Base-by-base conservation (phyloP, 2,797 vertebrate species). In the Channa striata region DNA sequence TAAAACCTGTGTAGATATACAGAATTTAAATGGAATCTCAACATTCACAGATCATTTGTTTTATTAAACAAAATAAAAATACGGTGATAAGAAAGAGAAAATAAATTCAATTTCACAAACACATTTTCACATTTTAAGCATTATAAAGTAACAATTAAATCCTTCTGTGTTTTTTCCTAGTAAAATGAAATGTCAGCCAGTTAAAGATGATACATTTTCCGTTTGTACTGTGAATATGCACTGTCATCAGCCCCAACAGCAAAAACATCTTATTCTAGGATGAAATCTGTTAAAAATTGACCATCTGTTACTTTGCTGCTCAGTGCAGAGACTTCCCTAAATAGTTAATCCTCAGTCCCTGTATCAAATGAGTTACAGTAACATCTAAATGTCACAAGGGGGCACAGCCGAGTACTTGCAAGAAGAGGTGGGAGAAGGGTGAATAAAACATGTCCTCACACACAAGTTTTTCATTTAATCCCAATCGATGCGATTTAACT, bases 281-380 rank as follows among this genome's bases (percentile, higher is more conserved):
- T 61, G 47, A 69, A 74, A 63, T 75, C 21, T 68, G 59, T 11
- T 52, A 74, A 89, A 78, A 52, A 59, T 77, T 47, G 66, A 71
- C 85, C 88, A 91, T 91, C 87, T 92, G 91, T 53, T 80, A 56
- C 57, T 64, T 47, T 72, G 20, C 56, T 20, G 64, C 56, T 23
- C 25, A 17, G 51, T 30, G 68, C 73, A 61, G 69, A 89, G 84
- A 90, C 84, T 82, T 87, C 74, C 62, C 77, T 77, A 77, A 86
- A 89, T 17, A 84, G 74, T 87, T 91, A 87, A 93, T 92, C 89
- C 85, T 62, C 46, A 62, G 71, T 75, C 74, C 77, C 67, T 56
- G 1, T 46, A 6, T 19, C 40, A 2, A 54, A 78, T 64, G 0
- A n/a, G 60, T 42, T 16, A 37, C 82, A 88, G 77, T 86, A 76